Conservation (phyloP, 2,888 invertebrate genomes). For the Aleiodes testaceus region DNA sequence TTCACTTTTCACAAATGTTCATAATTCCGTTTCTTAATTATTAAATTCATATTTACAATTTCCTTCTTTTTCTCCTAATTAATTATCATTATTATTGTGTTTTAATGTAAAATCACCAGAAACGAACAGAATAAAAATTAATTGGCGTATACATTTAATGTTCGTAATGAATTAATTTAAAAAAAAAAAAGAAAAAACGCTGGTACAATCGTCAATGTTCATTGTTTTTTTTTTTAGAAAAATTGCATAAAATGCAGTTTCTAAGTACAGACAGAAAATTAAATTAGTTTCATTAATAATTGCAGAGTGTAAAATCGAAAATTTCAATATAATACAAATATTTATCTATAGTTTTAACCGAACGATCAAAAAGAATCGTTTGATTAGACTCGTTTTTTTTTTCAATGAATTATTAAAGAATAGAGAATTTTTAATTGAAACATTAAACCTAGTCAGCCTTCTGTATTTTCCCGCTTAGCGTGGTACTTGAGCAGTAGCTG, state of each 20-base stretch:
- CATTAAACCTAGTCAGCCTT: slow-evolving; percentile 72
- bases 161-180: not conserved
- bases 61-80: slow-evolving; percentile 22
- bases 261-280: slow-evolving; percentile 7
- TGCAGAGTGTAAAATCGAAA: slow-evolving; percentile 54
- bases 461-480: slow-evolving; percentile 70
- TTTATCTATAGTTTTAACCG: slow-evolving; percentile 10
- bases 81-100: not conserved
- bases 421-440: slow-evolving; percentile 55
- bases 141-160: slow-evolving; percentile 17
- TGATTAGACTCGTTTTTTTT: slow-evolving; percentile 13
- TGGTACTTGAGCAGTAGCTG: slow-evolving; percentile 72
- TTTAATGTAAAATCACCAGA: slow-evolving; percentile 29
- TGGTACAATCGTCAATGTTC: too few species aligned
- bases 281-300: not conserved
- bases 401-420: slow-evolving; percentile 8
- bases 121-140: slow-evolving; percentile 15
- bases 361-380: slow-evolving; percentile 33
- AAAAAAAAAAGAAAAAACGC: too few species aligned
- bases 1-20: slow-evolving; percentile 7
- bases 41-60: slow-evolving; percentile 60
- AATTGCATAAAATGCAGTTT: slow-evolving; percentile 16
- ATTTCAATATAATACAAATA: slow-evolving; percentile 18
- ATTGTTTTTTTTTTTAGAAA: not conserved
- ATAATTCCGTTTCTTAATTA: slow-evolving; percentile 52